Conservation (phyloP, 2,888 invertebrate genomes). For the Xestia c-nigrum region DNA sequence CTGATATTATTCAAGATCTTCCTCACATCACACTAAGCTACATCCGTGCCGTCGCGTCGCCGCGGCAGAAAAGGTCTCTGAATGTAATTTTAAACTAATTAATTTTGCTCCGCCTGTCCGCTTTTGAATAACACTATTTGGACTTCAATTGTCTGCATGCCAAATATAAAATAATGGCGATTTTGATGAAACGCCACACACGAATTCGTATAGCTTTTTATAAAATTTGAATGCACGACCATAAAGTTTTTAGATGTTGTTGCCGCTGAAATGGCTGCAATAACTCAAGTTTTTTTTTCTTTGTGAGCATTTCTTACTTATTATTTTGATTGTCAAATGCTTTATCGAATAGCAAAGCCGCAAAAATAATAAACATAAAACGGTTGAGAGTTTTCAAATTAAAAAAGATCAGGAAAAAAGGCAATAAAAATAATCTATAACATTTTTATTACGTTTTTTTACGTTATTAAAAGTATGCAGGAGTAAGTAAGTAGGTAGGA, state of each 20-base stretch:
- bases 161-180: slow-evolving; percentile 63
- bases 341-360: neutral
- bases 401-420: neutral
- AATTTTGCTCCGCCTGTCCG: slow-evolving; percentile 71
- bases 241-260: slow-evolving; percentile 37
- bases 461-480: too few relatives aligned
- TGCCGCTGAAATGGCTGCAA: slow-evolving; percentile 36
- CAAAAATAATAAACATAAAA: neutral
- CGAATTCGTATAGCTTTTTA: slow-evolving; percentile 43
- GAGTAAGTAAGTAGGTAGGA: too few relatives aligned
- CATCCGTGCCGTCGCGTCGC: neutral
- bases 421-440: neutral
- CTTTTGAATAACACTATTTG: slow-evolving; percentile 69
- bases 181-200: slow-evolving; percentile 65
- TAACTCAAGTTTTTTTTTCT: slow-evolving; percentile 49
- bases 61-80: slow-evolving; percentile 34
- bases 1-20: slow-evolving; percentile 49
- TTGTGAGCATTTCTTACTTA: neutral
- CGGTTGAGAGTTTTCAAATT: neutral
- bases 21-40: slow-evolving; percentile 29
- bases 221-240: slow-evolving; percentile 42
- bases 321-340: slow-evolving; percentile 12
- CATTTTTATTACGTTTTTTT: neutral
- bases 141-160: slow-evolving; percentile 68
- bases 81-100: slow-evolving; percentile 77